Conservation (phyloP, 1,140 invertebrate species). For the Atta cephalotes region DNA sequence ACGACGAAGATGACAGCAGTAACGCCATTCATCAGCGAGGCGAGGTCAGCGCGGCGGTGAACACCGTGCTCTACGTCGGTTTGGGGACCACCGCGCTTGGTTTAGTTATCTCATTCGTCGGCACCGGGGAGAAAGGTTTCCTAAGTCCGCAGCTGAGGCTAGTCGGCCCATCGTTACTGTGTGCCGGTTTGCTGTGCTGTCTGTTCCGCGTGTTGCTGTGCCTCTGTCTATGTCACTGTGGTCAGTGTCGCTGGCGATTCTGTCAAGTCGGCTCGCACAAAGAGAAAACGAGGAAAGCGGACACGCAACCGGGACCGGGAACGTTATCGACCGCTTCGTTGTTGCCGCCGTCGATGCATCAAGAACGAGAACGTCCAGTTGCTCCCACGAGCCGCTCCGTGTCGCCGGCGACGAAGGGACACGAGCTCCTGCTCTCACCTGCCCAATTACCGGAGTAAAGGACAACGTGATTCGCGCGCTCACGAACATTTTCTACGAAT, state of each 20-base stretch:
- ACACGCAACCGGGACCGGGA: conserved; percentile 66
- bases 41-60: conserved; percentile 89
- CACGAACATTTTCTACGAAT: conserved; percentile 78
- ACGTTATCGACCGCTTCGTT: conserved; percentile 78
- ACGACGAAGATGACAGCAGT: conserved; percentile 86
- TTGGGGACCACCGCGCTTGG: conserved; percentile 93
- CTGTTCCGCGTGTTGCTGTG: conserved; percentile 88
- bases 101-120: conserved; percentile 94
- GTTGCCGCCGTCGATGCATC: conserved; percentile 70
- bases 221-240: conserved; percentile 88
- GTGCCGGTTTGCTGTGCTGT: conserved; percentile 88
- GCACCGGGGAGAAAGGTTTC: conserved; percentile 95
- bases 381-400: conserved; percentile 68
- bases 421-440: conserved; percentile 82
- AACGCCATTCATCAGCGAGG: conserved; percentile 81
- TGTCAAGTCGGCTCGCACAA: conserved; percentile 75
- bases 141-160: conserved; percentile 93
- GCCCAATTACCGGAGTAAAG: conserved; percentile 81
- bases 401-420: conserved; percentile 75
- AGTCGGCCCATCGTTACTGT: conserved; percentile 92
- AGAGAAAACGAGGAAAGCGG: conserved; percentile 76
- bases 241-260: conserved; percentile 79
- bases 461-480: conserved; percentile 46
- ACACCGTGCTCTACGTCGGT: conserved; percentile 94
- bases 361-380: conserved; percentile 59